Percentiles rank a stretch among this genome's conserved stretches.
Conservation (phyloP, 2,113 vertebrate species). For the Riparia riparia region DNA sequence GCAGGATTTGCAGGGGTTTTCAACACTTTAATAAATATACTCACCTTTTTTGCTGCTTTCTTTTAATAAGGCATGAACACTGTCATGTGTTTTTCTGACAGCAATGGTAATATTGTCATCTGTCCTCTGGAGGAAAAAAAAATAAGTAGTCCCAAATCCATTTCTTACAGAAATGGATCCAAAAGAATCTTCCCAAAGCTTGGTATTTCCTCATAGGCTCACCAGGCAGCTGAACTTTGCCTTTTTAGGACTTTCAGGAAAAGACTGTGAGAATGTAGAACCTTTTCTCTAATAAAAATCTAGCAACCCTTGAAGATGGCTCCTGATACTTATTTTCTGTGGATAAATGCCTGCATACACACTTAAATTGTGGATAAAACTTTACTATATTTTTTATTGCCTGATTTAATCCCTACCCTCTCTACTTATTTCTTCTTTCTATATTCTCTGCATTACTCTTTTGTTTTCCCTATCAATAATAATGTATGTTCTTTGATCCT, state of each 20-base stretch:
- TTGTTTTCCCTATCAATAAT: background rate
- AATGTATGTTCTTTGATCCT: background rate
- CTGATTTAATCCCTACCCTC: background rate
- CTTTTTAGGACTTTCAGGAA: background rate
- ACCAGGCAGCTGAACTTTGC: background rate
- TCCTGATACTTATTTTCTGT: background rate
- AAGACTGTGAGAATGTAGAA: background rate
- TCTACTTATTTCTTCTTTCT: background rate
- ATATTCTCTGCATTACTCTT: background rate
- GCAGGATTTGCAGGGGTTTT: background rate
- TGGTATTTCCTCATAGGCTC: background rate
- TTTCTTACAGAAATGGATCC: background rate
- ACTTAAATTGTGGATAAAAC: background rate
- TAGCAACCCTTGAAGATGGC: accelerated
- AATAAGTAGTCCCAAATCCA: background rate
- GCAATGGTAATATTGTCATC: background rate
- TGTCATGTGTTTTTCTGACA: background rate
- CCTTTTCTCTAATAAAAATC: background rate
- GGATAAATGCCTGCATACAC: background rate
- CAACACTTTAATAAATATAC: background rate
- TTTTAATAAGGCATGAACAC: background rate
- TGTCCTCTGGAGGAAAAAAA: background rate
- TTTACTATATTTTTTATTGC: background rate
- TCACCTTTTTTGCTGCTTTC: background rate
- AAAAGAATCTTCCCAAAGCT: background rate